A percentile compares a stretch with the other conserved stretches of the same genome.
These are phyloP conservation scores for Illadopsis cleaveri DNA, from an alignment of 2,113 vertebrate genomes.

Conservation along the genomic window DNA sequence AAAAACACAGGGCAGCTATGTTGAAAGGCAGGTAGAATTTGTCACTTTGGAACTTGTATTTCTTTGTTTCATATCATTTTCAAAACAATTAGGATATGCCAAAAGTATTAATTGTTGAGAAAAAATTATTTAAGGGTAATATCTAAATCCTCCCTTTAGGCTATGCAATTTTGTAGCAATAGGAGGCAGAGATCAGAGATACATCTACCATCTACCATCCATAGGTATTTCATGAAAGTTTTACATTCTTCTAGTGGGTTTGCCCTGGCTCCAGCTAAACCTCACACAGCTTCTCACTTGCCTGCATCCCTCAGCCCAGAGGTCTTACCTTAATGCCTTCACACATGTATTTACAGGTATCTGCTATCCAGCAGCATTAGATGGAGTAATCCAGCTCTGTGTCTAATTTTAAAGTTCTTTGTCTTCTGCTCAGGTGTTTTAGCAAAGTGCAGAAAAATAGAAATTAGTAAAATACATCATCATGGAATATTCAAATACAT, in stretches of 20 bases:
- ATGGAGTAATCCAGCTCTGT: not conserved
- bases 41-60: not conserved
- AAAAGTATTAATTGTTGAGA: not conserved
- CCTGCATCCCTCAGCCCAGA: fast-evolving
- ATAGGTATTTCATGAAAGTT: not conserved
- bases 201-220: not conserved
- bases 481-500: not conserved
- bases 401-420: not conserved
- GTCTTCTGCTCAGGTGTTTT: not conserved
- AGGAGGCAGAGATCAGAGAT: not conserved
- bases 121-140: not conserved
- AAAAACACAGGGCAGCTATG: not conserved
- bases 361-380: not conserved
- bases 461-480: not conserved
- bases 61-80: not conserved
- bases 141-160: not conserved
- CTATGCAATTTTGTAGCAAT: not conserved
- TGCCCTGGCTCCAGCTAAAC: not conserved
- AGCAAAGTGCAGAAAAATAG: not conserved
- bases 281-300: not conserved
- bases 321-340: not conserved
- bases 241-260: not conserved
- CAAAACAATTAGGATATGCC: not conserved
- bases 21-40: not conserved
- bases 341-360: fast-evolving